Conservation (phyloP, 2,113 vertebrate species). For the Tauraco erythrolophus region DNA sequence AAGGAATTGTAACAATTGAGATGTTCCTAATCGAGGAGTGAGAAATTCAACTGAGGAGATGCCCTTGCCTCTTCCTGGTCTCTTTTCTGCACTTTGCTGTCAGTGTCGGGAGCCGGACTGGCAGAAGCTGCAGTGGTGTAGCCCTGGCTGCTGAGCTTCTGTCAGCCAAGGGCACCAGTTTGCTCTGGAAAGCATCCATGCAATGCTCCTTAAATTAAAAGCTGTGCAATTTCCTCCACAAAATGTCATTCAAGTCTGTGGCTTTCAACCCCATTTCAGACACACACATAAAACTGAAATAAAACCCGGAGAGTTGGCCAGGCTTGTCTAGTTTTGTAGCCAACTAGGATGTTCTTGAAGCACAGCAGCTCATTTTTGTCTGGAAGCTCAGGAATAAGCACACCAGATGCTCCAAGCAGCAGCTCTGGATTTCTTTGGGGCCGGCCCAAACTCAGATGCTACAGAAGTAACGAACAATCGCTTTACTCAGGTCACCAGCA, state of each 20-base stretch:
- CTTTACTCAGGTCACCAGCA: not conserved
- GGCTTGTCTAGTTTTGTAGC: not conserved
- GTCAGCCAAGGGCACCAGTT: not conserved
- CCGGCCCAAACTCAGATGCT: not conserved
- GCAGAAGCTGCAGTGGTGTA: fast-evolving
- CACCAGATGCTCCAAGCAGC: not conserved
- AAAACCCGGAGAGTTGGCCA: not conserved
- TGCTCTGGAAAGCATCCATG: not conserved
- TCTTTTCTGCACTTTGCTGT: not conserved
- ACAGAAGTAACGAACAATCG: not conserved
- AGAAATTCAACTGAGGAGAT: not conserved
- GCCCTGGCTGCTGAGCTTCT: not conserved
- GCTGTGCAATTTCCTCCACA: not conserved
- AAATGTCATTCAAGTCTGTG: not conserved
- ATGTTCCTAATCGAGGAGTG: not conserved
- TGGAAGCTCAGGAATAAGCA: not conserved
- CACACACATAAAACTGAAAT: not conserved
- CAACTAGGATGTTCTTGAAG: not conserved
- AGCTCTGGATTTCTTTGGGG: not conserved
- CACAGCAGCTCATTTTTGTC: not conserved
- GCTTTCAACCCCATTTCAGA: not conserved
- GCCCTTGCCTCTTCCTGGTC: not conserved
- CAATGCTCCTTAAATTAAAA: not conserved
- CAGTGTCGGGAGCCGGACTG: not conserved
- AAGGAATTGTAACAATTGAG: not conserved